Evolutionary conservation across 2,888 invertebrate species (phyloP).

Genomic region (Lasioglossum vierecki): DNA sequence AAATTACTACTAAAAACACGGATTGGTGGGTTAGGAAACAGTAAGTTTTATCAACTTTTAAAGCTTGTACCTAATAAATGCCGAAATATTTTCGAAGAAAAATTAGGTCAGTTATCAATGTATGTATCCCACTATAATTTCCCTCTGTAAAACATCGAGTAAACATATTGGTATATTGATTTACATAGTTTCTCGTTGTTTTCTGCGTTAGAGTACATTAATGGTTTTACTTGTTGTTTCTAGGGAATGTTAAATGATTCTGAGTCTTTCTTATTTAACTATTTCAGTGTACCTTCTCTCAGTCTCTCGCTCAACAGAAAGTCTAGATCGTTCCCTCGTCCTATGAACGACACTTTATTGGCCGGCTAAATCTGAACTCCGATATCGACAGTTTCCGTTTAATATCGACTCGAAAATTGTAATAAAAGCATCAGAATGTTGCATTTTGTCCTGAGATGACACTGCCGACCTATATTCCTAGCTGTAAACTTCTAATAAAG

Average conservation of each 20-base stretch:
- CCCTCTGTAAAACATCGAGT: background rate
- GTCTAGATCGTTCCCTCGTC: conserved; percentile 33
- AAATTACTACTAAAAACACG: too few relatives aligned
- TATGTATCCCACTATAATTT: background rate
- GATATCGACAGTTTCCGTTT: conserved; percentile 51
- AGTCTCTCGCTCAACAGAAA: conserved; percentile 31
- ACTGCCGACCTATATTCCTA: background rate
- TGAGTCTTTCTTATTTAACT: background rate
- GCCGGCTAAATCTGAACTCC: conserved; percentile 53
- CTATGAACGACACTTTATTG: conserved; percentile 62
- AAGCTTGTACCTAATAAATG: background rate
- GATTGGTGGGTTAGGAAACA: too few relatives aligned
- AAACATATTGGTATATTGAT: background rate
- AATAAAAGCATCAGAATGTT: conserved; percentile 29
- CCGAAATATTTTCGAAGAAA: background rate
- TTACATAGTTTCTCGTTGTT: background rate
- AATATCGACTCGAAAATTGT: conserved; percentile 46
- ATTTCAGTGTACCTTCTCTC: background rate
- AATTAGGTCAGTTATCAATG: too few relatives aligned
- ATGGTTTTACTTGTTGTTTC: background rate
- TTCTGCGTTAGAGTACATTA: background rate
- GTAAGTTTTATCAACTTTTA: background rate
- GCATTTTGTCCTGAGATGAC: background rate
- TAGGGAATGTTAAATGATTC: background rate
- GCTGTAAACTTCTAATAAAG: background rate